These are phyloP conservation scores for Cotesia typhae DNA, from an alignment of 1,140 invertebrate genomes.

Conservation along the genomic window DNA sequence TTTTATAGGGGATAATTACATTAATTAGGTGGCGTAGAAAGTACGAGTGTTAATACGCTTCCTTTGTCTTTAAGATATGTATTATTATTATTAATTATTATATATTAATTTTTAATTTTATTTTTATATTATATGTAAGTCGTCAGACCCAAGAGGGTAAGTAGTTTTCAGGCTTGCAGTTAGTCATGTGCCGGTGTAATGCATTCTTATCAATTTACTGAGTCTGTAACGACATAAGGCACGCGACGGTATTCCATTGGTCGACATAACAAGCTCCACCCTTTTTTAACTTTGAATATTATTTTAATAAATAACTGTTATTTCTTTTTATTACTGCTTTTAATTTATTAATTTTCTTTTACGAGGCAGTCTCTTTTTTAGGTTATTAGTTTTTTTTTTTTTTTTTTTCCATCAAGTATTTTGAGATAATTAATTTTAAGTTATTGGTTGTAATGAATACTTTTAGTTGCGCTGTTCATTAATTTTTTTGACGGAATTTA, in stretches of 20 bases:
- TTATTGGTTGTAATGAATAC: no score
- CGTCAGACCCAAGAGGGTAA: not conserved
- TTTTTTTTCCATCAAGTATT: not conserved
- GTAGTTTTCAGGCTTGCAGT: not conserved
- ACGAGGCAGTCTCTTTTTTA: no score
- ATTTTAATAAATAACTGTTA: slow-evolving; percentile 63
- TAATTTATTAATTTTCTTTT: no score
- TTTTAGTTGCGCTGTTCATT: no score
- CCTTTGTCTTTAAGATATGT: no score
- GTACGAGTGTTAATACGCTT: no score
- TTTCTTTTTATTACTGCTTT: slow-evolving; percentile 30
- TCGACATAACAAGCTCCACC: slow-evolving; percentile 55
- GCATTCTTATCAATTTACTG: slow-evolving; percentile 63
- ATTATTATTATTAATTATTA: no score
- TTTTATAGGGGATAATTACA: no score
- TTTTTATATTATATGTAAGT: slow-evolving; percentile 1
- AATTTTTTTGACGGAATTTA: no score
- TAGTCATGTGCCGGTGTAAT: slow-evolving; percentile 27
- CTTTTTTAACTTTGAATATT: slow-evolving; percentile 50
- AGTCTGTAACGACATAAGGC: slow-evolving; percentile 55
- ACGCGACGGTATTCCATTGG: slow-evolving; percentile 60
- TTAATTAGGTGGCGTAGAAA: no score
- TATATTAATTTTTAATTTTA: slow-evolving; percentile 7
- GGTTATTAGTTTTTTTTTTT: not conserved
- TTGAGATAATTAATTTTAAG: no score